These are phyloP conservation scores for Vollenhovia emeryi DNA, from an alignment of 1,140 invertebrate species.

Conservation along the genomic window DNA sequence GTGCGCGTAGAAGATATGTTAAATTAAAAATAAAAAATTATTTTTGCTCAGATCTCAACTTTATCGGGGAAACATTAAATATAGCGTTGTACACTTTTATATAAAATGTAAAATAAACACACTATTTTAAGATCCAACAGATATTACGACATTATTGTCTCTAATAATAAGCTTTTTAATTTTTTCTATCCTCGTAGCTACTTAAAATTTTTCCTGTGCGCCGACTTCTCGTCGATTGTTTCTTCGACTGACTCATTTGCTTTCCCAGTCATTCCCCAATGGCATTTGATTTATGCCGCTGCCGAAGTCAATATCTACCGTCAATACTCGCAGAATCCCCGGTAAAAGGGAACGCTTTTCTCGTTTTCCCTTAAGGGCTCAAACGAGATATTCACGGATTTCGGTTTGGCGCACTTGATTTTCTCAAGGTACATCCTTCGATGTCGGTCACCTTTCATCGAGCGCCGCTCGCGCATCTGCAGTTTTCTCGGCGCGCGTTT, in stretches of 20 bases:
- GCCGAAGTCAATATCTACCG: constrained; percentile 12
- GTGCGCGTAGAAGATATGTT: neutral
- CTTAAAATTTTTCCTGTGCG: neutral
- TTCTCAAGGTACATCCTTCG: constrained; percentile 7
- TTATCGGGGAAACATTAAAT: neutral
- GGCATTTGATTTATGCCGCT: constrained; percentile 38
- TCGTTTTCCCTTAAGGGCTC: constrained; percentile 3
- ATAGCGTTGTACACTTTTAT: neutral
- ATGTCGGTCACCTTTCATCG: constrained; percentile 38
- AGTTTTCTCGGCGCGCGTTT: constrained; percentile 20
- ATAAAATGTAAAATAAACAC: neutral
- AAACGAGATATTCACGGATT: constrained; percentile 36
- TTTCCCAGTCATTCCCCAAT: neutral
- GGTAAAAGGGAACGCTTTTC: constrained; percentile 8
- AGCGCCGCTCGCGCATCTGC: neutral
- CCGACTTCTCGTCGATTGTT: neutral
- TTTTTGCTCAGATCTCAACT: neutral
- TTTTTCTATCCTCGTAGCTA: neutral
- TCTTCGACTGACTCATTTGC: neutral
- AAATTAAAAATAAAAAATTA: constrained; percentile 2
- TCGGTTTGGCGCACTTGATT: constrained; percentile 22
- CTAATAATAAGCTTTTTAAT: neutral
- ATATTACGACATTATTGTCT: neutral
- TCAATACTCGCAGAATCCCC: constrained; percentile 17
- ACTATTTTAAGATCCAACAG: neutral